phyloP scores from a whole-genome alignment of 1,140 invertebrate genomes.

The Aradophagus sp. region DNA sequence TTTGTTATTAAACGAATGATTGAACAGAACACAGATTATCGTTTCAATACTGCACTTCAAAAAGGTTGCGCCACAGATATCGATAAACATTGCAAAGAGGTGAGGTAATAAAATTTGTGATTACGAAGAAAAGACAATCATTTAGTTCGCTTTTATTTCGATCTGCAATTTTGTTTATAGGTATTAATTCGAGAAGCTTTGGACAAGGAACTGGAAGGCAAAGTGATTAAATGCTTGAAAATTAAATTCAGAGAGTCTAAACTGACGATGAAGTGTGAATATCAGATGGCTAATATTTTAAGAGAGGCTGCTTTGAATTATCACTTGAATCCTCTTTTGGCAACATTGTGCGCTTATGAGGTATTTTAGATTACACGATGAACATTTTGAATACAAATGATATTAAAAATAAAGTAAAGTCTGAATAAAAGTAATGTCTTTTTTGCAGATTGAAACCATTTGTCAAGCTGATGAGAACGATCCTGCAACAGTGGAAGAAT shows the following conservation, averaged over 20 bases:
- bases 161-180: too few relatives aligned
- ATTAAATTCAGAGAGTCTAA: constrained; percentile 84
- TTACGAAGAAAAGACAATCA: too few relatives aligned
- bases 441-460: constrained; percentile 71
- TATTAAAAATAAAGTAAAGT: too few relatives aligned
- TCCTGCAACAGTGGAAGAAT: constrained; percentile 85
- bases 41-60: constrained; percentile 92
- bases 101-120: constrained; percentile 60
- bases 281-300: constrained; percentile 86
- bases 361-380: too few relatives aligned
- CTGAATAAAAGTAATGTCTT: too few relatives aligned
- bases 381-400: too few relatives aligned
- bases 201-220: constrained; percentile 74
- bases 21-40: constrained; percentile 93
- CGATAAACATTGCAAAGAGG: constrained; percentile 79
- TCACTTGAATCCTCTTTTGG: constrained; percentile 87
- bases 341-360: constrained; percentile 82
- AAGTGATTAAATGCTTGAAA: constrained; percentile 82
- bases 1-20: constrained; percentile 92
- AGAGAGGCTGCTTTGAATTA: constrained; percentile 92
- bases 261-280: constrained; percentile 84
- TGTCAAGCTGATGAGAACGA: constrained; percentile 71
- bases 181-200: constrained; percentile 63
- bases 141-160: too few relatives aligned
- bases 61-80: constrained; percentile 84